A percentile compares a stretch with the other conserved stretches of the same genome.
Evolutionary conservation across 2,113 vertebrate genomes (phyloP).

Genomic region (Chloebia gouldiae): DNA sequence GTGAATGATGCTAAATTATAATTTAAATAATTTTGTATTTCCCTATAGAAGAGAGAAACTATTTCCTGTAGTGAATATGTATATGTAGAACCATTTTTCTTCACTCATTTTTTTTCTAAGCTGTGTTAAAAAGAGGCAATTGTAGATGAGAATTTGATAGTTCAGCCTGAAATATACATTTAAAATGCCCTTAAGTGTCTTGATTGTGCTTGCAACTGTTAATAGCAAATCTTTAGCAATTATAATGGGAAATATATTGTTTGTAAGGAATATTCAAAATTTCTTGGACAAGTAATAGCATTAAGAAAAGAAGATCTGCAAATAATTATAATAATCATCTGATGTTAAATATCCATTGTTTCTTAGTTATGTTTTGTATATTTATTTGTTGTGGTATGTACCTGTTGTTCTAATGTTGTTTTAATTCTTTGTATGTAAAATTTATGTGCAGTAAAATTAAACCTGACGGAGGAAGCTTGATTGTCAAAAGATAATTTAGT

Average conservation of each 20-base stretch:
- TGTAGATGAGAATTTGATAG: not conserved
- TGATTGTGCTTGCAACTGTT: not conserved
- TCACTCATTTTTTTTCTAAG: not conserved
- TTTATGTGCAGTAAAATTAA: not conserved
- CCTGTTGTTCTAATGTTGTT: slow-evolving; percentile 14
- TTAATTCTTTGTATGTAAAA: not conserved
- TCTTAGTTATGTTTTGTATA: slow-evolving; percentile 11
- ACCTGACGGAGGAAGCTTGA: not conserved
- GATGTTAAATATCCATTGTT: slow-evolving; percentile 16
- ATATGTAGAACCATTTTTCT: not conserved
- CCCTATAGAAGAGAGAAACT: not conserved
- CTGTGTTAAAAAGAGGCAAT: not conserved
- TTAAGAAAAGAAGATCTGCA: not conserved
- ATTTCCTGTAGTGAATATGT: not conserved
- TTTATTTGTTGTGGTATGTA: slow-evolving; percentile 37
- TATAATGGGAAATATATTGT: not conserved
- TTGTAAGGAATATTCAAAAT: not conserved
- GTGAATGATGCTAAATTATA: not conserved
- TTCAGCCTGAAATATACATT: not conserved
- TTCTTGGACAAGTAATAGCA: not conserved
- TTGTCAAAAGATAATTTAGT: not conserved
- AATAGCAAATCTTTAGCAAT: not conserved
- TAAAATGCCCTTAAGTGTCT: not conserved
- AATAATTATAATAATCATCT: not conserved
- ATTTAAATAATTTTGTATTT: not conserved